A percentile compares a stretch with the other conserved stretches of the same genome.
Evolutionary conservation across 2,888 invertebrate genomes (phyloP).

Genomic region (Lymantria monacha): DNA sequence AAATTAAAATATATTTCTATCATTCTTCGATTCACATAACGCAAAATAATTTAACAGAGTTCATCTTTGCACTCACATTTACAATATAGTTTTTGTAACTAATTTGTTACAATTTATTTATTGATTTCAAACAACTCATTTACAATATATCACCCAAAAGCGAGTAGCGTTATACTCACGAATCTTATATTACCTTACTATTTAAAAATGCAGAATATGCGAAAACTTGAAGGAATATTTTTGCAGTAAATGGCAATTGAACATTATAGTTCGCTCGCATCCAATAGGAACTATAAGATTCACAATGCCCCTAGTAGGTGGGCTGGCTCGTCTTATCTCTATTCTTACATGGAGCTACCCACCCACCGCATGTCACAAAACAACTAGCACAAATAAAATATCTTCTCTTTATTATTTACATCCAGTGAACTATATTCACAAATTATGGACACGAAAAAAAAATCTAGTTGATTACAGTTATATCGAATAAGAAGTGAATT

Average conservation of each 20-base stretch:
- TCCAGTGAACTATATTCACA: constrained; percentile 63
- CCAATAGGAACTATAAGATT: constrained; percentile 82
- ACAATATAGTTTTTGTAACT: constrained; percentile 78
- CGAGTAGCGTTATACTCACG: constrained; percentile 77
- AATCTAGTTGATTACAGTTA: constrained; percentile 64
- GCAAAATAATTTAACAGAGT: constrained; percentile 83
- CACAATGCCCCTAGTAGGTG: constrained; percentile 73
- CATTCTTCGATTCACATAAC: constrained; percentile 82
- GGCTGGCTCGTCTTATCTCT: constrained; percentile 48
- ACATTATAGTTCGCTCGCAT: constrained; percentile 82
- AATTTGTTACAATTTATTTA: constrained; percentile 69
- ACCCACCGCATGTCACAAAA: constrained; percentile 58
- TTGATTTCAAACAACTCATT: constrained; percentile 75
- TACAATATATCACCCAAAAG: constrained; percentile 82
- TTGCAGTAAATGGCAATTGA: constrained; percentile 80
- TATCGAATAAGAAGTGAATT: constrained; percentile 64
- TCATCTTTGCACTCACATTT: constrained; percentile 82
- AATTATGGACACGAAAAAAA: constrained; percentile 64
- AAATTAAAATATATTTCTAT: constrained; percentile 82
- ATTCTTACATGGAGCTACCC: constrained; percentile 52
- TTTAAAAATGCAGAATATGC: constrained; percentile 82
- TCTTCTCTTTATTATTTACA: constrained; percentile 61
- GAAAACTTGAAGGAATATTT: constrained; percentile 79
- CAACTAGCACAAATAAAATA: constrained; percentile 75
- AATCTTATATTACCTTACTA: constrained; percentile 74